phyloP scores from a whole-genome alignment of 2,888 invertebrate species.

The Leptinotarsa tumamoca region DNA sequence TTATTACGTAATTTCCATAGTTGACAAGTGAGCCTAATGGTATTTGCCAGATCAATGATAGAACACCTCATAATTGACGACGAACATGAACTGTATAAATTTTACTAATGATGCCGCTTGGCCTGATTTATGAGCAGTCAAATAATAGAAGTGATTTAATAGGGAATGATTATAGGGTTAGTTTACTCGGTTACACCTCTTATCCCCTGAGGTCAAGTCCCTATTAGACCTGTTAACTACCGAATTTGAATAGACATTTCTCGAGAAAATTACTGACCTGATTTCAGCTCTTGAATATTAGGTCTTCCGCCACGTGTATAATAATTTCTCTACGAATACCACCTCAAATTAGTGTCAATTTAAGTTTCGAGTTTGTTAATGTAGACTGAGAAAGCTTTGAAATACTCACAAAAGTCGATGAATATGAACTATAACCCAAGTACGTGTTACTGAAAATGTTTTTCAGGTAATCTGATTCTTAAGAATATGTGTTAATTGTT shows the following conservation, averaged over 20 bases:
- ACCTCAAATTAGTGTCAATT: no score
- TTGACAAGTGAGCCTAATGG: no score
- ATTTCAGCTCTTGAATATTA: not conserved
- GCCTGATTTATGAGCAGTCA: slow-evolving; percentile 40
- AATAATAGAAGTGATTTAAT: slow-evolving; percentile 43
- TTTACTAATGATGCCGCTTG: slow-evolving; percentile 30
- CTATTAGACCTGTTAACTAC: slow-evolving; percentile 34
- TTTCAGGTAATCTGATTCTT: no score
- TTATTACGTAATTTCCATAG: no score
- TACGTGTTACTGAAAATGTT: no score
- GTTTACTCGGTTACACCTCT: slow-evolving; percentile 43
- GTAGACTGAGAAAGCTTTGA: no score
- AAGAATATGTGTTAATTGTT: no score
- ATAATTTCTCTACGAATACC: not conserved
- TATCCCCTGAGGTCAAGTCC: slow-evolving; percentile 39
- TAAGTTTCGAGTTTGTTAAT: no score
- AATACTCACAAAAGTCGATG: no score
- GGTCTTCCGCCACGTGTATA: not conserved
- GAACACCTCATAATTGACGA: slow-evolving; percentile 9
- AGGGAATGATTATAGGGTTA: slow-evolving; percentile 45
- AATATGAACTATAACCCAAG: no score
- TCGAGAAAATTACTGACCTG: slow-evolving; percentile 16
- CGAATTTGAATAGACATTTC: slow-evolving; percentile 33
- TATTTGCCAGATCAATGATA: not conserved
- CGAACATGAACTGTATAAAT: slow-evolving; percentile 17